Evolutionary conservation across 2,113 vertebrate genomes (phyloP), one percentile per base, ranked within the genome.

Genomic region (Dolichotis patagonum): DNA sequence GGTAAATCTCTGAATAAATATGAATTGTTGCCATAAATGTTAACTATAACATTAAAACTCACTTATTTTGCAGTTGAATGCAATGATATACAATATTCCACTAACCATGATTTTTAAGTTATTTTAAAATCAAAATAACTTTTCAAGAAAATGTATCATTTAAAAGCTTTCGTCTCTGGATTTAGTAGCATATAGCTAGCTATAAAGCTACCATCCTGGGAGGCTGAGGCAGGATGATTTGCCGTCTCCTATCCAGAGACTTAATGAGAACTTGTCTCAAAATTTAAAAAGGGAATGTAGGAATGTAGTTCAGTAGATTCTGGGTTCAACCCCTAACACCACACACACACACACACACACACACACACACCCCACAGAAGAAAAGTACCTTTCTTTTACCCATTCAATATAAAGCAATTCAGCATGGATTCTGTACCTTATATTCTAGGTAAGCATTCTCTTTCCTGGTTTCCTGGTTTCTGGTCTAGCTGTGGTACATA

Each of bases 51-150:
- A 38, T 82, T 73, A 77, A 46, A 80, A 52, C 9, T 94, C 60
- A 90, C 63, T 96, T 49, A 78, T 52, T 80, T 96, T 81, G 38
- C 26, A 89, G 41, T 49, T 63, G 43, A 95, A 77, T 43, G 30
- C 24, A 49, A 22, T 71, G 5, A 52, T 56, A 77, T 69, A 94
- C 17, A 28, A 75, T 85, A 73, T 81, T 58, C 43, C 41, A 65
- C 46, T 91, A 90, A 75, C 30, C 77, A 54, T 77, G 35, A 96
- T 71, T 95, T 94, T 63, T 62, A 73, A 49, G 1, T 88, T 73
- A 32, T 43, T 35, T 86, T 96, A 85, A 86, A 63, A 35, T 14
- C 83, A 78, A 95, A 88, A 28, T 8, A 81, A 46, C 30, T 91
- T 87, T 75, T 69, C 32, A 60, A 77, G 63, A 82, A 90, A 80